Conservation (phyloP, 2,113 vertebrate species). For the Rhodinocichla rosea region DNA sequence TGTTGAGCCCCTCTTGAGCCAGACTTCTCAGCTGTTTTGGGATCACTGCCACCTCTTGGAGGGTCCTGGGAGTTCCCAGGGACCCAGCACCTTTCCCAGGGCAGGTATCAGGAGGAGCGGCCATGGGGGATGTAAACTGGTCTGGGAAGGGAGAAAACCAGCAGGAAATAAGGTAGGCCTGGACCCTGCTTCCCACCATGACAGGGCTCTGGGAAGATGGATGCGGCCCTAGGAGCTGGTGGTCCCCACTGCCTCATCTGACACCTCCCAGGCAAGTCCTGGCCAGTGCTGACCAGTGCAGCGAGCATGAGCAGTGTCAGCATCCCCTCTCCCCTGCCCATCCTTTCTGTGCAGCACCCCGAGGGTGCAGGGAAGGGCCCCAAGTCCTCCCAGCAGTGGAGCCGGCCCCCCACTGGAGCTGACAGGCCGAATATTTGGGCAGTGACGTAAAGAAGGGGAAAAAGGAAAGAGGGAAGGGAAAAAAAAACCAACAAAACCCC, state of each 20-base stretch:
- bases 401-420: not conserved
- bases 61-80: not conserved
- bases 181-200: not conserved
- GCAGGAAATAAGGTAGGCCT: not conserved
- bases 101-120: not conserved
- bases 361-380: not conserved
- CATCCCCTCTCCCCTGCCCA: not conserved
- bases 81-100: not conserved
- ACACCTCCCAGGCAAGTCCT: not conserved
- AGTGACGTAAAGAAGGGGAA: conserved; percentile 33
- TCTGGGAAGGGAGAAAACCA: not conserved
- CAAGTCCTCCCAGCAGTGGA: not conserved
- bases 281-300: not conserved
- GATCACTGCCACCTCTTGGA: not conserved
- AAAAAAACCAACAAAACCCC: not conserved
- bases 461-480: not conserved
- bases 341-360: not conserved
- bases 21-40: not conserved
- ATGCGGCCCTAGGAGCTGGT: not conserved
- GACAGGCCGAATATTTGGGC: conserved; percentile 15
- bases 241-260: fast-evolving
- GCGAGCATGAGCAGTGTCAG: fast-evolving
- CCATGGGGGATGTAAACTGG: not conserved
- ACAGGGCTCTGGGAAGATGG: not conserved
- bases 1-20: not conserved